Evolutionary conservation across 2,113 vertebrate genomes (phyloP).

Genomic region (Microtus ochrogaster): DNA sequence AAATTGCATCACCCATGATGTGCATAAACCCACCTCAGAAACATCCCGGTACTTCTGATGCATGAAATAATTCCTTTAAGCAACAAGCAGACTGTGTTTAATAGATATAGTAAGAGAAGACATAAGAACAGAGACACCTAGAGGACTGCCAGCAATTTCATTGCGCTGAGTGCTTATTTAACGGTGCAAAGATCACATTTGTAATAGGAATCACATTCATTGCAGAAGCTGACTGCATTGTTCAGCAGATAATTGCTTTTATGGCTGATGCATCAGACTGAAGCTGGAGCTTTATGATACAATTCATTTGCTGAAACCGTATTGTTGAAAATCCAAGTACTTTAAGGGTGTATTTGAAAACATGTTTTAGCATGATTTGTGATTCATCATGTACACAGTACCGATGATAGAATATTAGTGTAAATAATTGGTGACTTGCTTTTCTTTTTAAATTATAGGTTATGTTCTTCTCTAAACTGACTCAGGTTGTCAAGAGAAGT

Average conservation of each 20-base stretch:
- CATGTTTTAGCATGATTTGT: neutral
- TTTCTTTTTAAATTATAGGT: slow-evolving; percentile 16
- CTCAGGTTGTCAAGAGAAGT: neutral
- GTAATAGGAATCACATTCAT: slow-evolving; percentile 49
- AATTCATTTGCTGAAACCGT: slow-evolving; percentile 30
- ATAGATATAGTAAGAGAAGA: slow-evolving; percentile 56
- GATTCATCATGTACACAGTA: neutral
- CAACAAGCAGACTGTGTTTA: slow-evolving; percentile 66
- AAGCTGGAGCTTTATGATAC: slow-evolving; percentile 37
- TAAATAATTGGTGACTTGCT: neutral
- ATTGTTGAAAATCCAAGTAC: slow-evolving; percentile 29
- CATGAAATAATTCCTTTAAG: slow-evolving; percentile 71
- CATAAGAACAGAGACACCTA: slow-evolving; percentile 66
- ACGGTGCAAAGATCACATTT: slow-evolving; percentile 49
- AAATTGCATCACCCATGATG: slow-evolving; percentile 13
- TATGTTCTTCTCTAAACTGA: neutral
- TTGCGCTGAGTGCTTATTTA: slow-evolving; percentile 54
- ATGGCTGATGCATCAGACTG: neutral
- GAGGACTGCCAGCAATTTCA: slow-evolving; percentile 51
- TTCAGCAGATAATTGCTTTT: slow-evolving; percentile 46
- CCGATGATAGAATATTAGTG: neutral
- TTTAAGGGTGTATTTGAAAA: slow-evolving; percentile 1
- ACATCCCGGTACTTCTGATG: slow-evolving; percentile 61
- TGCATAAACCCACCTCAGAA: slow-evolving; percentile 56
- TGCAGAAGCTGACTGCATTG: slow-evolving; percentile 38